phyloP scores from a whole-genome alignment of 2,797 vertebrate genomes.

The Phylloscopus collybita region DNA sequence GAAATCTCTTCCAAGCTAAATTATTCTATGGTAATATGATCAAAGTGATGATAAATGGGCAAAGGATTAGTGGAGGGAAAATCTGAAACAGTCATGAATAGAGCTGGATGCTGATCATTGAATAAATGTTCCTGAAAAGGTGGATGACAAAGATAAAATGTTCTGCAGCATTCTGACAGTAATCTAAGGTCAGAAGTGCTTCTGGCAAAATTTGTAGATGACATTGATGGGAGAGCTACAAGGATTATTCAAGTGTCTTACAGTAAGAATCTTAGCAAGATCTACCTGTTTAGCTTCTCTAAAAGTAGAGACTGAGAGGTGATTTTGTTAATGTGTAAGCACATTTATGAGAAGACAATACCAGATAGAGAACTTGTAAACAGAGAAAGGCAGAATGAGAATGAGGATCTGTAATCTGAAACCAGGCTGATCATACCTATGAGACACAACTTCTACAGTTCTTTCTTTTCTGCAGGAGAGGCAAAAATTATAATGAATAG shows the following conservation, averaged over 20 bases:
- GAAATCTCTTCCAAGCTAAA: neutral
- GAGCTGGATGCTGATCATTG: neutral
- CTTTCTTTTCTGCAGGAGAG: neutral
- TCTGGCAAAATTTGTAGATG: neutral
- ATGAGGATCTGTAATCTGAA: neutral
- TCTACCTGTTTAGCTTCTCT: neutral
- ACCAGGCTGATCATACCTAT: neutral
- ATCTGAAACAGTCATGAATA: neutral
- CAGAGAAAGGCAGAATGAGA: neutral
- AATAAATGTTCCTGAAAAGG: neutral
- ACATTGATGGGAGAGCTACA: neutral
- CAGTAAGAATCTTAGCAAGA: neutral
- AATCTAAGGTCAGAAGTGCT: neutral
- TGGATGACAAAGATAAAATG: neutral
- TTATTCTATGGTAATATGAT: neutral
- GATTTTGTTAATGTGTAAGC: neutral
- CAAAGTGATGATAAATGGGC: neutral
- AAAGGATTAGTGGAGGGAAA: neutral
- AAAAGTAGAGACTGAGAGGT: neutral
- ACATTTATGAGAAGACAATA: neutral
- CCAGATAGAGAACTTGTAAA: neutral
- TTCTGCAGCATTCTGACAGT: neutral
- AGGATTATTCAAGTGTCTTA: neutral
- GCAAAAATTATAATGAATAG: neutral
- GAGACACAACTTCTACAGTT: neutral